A percentile compares a stretch with the other conserved stretches of the same genome.
Evolutionary conservation across 2,113 vertebrate genomes (phyloP).

Genomic region (Holacanthus passer): DNA sequence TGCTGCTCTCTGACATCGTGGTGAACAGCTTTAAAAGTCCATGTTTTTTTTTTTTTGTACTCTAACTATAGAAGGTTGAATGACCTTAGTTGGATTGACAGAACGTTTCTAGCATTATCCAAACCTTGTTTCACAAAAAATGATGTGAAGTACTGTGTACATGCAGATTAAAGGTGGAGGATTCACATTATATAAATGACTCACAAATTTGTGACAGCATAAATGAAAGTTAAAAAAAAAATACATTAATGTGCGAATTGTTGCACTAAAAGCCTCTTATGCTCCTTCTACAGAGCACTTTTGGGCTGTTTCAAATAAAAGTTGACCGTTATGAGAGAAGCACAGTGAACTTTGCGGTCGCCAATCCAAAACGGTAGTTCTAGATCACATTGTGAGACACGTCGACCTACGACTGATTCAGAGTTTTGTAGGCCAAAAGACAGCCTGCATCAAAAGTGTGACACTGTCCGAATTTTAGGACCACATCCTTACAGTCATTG

Average conservation of each 20-base stretch:
- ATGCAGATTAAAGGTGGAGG: not conserved
- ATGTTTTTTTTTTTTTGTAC: not conserved
- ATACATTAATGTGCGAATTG: no score
- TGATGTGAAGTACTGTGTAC: not conserved
- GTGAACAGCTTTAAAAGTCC: not conserved
- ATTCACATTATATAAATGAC: not conserved
- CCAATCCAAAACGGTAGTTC: not conserved
- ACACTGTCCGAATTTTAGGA: not conserved
- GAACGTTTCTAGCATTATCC: not conserved
- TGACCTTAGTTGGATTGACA: not conserved
- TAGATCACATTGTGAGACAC: not conserved
- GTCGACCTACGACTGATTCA: not conserved
- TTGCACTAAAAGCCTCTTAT: no score
- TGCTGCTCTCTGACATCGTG: constrained; percentile 5
- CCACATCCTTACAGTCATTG: not conserved
- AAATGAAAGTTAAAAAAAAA: no score
- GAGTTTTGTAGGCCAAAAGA: not conserved
- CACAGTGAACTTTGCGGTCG: not conserved
- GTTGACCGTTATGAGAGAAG: not conserved
- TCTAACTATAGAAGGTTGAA: not conserved
- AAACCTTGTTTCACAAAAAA: not conserved
- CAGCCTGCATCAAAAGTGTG: not conserved
- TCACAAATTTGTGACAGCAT: not conserved
- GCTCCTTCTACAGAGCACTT: no score
- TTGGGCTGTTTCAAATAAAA: no score